phyloP scores from a whole-genome alignment of 1,140 invertebrate species.

The Sipha flava region DNA sequence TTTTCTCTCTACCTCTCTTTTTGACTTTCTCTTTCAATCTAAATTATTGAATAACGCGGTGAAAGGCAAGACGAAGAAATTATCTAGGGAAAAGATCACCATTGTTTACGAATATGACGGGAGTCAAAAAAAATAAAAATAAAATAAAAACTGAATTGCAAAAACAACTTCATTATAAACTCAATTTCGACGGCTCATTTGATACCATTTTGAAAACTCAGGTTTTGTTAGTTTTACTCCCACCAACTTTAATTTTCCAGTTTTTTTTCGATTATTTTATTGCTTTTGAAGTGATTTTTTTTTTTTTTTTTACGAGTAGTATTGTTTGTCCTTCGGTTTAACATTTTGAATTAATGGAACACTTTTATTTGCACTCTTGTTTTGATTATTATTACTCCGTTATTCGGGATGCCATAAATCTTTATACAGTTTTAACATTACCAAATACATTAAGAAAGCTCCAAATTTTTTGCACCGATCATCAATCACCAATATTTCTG shows the following conservation, averaged over 20 bases:
- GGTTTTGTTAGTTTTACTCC: not conserved
- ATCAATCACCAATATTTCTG: not conserved
- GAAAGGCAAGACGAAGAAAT: not conserved
- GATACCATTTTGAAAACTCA: not conserved
- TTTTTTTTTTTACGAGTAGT: not conserved
- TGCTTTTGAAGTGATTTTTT: not conserved
- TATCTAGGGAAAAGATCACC: not conserved
- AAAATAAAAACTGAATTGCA: not conserved
- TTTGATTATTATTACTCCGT: not conserved
- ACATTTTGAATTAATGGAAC: not conserved
- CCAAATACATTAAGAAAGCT: not conserved
- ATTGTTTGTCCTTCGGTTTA: not conserved
- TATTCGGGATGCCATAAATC: not conserved
- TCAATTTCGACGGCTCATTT: not conserved
- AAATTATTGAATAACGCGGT: not conserved
- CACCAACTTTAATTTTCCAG: not conserved
- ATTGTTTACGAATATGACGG: not conserved
- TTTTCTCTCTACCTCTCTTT: not conserved
- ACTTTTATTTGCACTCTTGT: not conserved
- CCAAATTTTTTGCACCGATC: not conserved
- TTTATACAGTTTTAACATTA: not conserved
- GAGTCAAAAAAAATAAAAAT: not conserved
- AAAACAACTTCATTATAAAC: slow-evolving; percentile 3
- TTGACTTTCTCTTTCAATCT: not conserved
- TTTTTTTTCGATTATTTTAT: not conserved